Base-by-base conservation (phyloP, 2,888 invertebrate species). In the Julus scanicus region DNA sequence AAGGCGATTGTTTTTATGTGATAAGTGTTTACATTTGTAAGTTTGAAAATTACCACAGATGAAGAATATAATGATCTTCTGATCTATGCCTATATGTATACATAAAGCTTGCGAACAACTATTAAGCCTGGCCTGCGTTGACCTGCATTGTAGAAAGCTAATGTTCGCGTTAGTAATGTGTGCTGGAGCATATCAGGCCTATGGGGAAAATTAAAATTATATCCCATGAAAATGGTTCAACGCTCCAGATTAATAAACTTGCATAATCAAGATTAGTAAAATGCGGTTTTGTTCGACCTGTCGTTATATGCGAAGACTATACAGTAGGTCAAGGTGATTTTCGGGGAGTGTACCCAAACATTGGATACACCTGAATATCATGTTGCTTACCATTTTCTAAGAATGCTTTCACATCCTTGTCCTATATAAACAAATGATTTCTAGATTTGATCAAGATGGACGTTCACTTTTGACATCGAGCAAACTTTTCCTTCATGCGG, bases 371-470 rank as follows among this genome's bases (percentile, higher is more conserved):
- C 29, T 29, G 29, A 71, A 71, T 29, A 71, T 71, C 71, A 29
- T 5, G 29, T 29, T 29, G 29, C 29, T 71, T 6, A 71, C 71
- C 20, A 44, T 44, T 44, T 17, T 53, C 11, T 13, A 71, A 71
- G 71, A 20, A 71, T 71, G 29, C 71, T 71, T 71, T 71, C 71
- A 29, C 29, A 71, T 71, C 71, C 71, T 71, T 71, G 71, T 71
- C 71, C 71, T 71, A 71, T 29, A 29, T 29, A 29, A 29, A 29
- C 71, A 71, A 71, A 71, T 29, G 20, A 29, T 71, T 71, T 71
- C 9, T 29, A 20, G 20, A 29, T 71, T 6, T 29, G n/a, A 20
- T 0, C 71, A 71, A 71, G 71, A 71, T 71, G 71, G 71, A 71
- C 71, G 71, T 20, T 63, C 63, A 20, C 63, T 63, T 63, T 57